These are phyloP conservation scores for Pinna nobilis DNA, from an alignment of 1,140 invertebrate species.

Conservation along the genomic window DNA sequence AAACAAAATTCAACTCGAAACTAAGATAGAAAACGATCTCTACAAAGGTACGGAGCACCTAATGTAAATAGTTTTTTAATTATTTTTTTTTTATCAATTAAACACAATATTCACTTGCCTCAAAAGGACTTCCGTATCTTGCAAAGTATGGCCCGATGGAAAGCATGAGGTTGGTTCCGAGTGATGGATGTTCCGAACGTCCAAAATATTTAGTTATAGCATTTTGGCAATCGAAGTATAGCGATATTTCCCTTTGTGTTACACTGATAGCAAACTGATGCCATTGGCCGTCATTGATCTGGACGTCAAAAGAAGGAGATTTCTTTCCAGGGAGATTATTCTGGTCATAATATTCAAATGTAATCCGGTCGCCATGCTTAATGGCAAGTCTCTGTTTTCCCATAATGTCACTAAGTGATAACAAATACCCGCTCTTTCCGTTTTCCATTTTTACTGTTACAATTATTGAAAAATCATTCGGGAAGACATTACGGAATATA, in stretches of 20 bases:
- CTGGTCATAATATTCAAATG: constrained; percentile 48
- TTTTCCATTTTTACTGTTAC: constrained; percentile 47
- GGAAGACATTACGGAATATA: constrained; percentile 57
- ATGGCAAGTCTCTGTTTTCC: constrained; percentile 59
- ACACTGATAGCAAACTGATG: constrained; percentile 61
- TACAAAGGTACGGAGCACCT: too few relatives aligned
- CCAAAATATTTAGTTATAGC: constrained; percentile 46
- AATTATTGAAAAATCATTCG: constrained; percentile 63
- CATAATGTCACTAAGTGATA: constrained; percentile 65
- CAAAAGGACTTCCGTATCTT: constrained; percentile 51
- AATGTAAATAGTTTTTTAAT: too few relatives aligned
- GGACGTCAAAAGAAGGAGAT: constrained; percentile 52
- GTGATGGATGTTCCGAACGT: constrained; percentile 34
- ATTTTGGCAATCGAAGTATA: constrained; percentile 64
- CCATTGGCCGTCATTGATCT: constrained; percentile 55
- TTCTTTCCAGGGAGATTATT: constrained; percentile 37
- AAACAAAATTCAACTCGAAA: too few relatives aligned
- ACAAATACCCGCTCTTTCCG: constrained; percentile 57
- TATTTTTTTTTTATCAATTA: too few relatives aligned
- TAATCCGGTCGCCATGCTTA: constrained; percentile 41
- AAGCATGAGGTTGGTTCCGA: constrained; percentile 59
- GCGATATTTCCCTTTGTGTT: constrained; percentile 41
- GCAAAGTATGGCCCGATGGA: constrained; percentile 64
- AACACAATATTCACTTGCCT: constrained; percentile 42
- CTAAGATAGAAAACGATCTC: too few relatives aligned